These are phyloP conservation scores for Chaenocephalus aceratus DNA, from an alignment of 2,113 vertebrate genomes.

Conservation along the genomic window DNA sequence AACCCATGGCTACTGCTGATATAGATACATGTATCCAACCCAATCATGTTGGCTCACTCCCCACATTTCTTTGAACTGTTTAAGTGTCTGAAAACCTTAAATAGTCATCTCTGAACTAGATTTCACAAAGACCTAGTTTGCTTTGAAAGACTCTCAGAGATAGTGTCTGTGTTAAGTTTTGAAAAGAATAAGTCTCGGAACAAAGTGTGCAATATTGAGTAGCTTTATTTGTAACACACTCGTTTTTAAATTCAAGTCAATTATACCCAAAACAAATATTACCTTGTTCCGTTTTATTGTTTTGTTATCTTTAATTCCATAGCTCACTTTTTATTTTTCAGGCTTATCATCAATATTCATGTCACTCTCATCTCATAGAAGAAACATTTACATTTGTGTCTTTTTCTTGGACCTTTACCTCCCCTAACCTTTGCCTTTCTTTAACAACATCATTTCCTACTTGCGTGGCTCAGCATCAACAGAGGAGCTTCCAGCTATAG, in stretches of 20 bases:
- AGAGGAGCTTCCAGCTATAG: slow-evolving; percentile 16
- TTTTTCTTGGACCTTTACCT: slow-evolving; percentile 3
- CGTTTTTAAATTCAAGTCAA: not conserved
- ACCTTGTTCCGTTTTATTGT: not conserved
- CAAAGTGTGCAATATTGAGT: not conserved
- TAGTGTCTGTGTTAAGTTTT: not conserved
- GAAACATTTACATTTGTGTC: not conserved
- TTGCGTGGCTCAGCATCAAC: slow-evolving; percentile 22
- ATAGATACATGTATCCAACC: no score
- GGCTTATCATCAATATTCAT: not conserved
- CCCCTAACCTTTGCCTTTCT: slow-evolving; percentile 35
- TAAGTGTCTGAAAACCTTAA: not conserved
- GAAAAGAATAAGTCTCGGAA: not conserved
- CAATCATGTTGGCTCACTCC: no score
- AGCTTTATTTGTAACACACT: not conserved
- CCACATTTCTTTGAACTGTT: not conserved
- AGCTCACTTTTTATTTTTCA: not conserved
- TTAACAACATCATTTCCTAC: slow-evolving; percentile 37
- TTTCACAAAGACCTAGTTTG: not conserved
- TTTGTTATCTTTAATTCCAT: not conserved
- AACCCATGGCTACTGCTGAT: not conserved
- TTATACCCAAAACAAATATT: not conserved
- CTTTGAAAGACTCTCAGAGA: not conserved
- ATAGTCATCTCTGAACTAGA: not conserved
- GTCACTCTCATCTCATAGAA: not conserved